Base-by-base conservation (phyloP, 2,113 vertebrate species). In the Sapajus apella region DNA sequence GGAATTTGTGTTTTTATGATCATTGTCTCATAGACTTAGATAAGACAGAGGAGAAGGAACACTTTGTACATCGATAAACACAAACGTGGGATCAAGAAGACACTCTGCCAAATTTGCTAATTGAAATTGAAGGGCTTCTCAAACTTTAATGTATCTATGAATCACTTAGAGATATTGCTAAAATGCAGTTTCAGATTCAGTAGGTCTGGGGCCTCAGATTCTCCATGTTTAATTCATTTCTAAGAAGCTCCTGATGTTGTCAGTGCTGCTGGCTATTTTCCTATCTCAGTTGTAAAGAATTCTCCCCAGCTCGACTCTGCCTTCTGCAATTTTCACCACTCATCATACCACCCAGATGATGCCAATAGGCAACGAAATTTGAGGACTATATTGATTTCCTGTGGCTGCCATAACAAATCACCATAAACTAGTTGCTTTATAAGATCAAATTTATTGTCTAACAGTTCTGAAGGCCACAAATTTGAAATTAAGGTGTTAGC, bases 251-350 rank as follows among this genome's bases (percentile, higher is more conserved):
- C 27, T 18, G 32, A 35, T 12, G 16, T 40, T 2, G 4, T 32
- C 40, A 16, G 0, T 7, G 20, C 32, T 40, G 6, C 12, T 16
- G 61, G 0, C 35, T 21, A 3, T 5, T 13, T 9, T 47, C 47
- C 8, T 55, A 0, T 2, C 6, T 4, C 0, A 55, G 47, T 18
- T 61, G 21, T 16, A 11, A 58, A 55, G 52, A 47, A 2, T 0
- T 27, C 40, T 7, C n/a, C 30, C 13, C 9, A 18, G 17, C 23
- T 14, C 6, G 21, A 30, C 35, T 30, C 1, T 3, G 0, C 21
- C 47, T 72, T 0, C 1, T 10, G 4, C 16, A 12, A 56, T 32
- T 55, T 32, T 88, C 35, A 11, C 47, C 25, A 45, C 2, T 25
- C n/a, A 3, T 10, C 17, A 2, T 2, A 0, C 27, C 32, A 21